A percentile compares a stretch with the other conserved stretches of the same genome.
These are phyloP conservation scores for Leptothorax acervorum DNA, from an alignment of 2,888 invertebrate genomes.

Conservation along the genomic window DNA sequence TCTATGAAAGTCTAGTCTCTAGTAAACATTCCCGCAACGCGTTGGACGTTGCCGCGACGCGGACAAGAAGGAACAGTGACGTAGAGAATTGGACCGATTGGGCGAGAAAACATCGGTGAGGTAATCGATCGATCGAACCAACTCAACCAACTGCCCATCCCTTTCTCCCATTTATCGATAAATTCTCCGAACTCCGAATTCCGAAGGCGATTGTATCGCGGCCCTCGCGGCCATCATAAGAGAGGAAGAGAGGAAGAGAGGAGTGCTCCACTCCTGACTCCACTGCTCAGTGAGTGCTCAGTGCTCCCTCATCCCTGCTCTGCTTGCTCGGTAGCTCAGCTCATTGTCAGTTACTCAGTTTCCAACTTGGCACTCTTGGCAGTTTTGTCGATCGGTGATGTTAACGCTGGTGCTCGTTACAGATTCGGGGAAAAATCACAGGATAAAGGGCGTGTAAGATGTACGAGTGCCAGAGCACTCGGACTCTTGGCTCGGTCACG, in stretches of 20 bases:
- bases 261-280: too few relatives aligned
- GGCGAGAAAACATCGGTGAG: constrained; percentile 3
- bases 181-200: not conserved
- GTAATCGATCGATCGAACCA: constrained; percentile 20
- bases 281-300: not conserved
- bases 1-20: constrained; percentile 2
- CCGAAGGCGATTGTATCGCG: constrained; percentile 21
- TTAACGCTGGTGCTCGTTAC: not conserved
- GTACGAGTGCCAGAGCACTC: constrained; percentile 70
- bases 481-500: constrained; percentile 65
- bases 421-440: not conserved
- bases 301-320: too few relatives aligned
- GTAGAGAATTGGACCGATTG: not conserved
- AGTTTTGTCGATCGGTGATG: not conserved
- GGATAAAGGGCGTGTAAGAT: constrained; percentile 74
- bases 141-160: constrained; percentile 13
- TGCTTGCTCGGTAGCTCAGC: too few relatives aligned
- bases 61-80: not conserved
- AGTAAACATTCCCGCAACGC: not conserved
- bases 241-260: not conserved
- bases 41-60: not conserved
- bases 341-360: too few relatives aligned
- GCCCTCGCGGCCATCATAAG: constrained; percentile 10
- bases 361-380: too few relatives aligned
- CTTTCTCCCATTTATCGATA: constrained; percentile 23